Base-by-base conservation (phyloP, 2,113 vertebrate genomes). In the Sinocyclocheilus maitianheensis region DNA sequence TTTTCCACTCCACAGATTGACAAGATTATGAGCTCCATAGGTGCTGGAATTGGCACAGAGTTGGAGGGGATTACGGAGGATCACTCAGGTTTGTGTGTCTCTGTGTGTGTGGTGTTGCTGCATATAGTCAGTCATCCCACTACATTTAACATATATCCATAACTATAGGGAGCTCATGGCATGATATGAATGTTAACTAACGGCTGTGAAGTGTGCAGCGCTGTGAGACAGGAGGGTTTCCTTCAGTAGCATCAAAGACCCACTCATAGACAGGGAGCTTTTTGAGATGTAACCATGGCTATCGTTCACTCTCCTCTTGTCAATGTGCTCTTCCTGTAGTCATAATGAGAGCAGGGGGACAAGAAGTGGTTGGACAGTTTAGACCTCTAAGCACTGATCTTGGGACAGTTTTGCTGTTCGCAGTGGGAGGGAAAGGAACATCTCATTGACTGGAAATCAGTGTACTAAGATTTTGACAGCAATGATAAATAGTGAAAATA, bases 21-120 rank as follows among this genome's bases (percentile, higher is more conserved):
- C 95, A 99, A 99, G 94, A 99, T 99, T 88, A 99, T 99, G 97
- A 99, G 94, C 93, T 98, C 96, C 43, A 97, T 99, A 89, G 98
- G 97, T 86, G 97, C 95, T 81, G 97, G 98, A 90, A 99, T 99
- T 89, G 94, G 94, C 84, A 97, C 95, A 40, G 96, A 95, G 85
- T 90, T 97, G 91, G 93, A 96, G 67, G 96, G 94, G 87, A 96
- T 96, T 88, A 95, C 94, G 40, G 93, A 95, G 83, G 91, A 94
- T 1, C 3, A 24, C 78, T 88, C 93, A 96, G 96, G 97, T 99
- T 30, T 90, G 83, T 88, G n/a, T 75, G 48, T 81, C 34, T 81
- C 18, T 83, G 26, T 84, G 62, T 80, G 20, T 22, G 34, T 76
- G 60, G 62, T 26, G 63, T 5, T 72, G n/a, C 30, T 85, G 12